These are phyloP conservation scores for Siderastrea radians DNA, from an alignment of 92 coral and sea anemone genomes.

Conservation along the genomic window DNA sequence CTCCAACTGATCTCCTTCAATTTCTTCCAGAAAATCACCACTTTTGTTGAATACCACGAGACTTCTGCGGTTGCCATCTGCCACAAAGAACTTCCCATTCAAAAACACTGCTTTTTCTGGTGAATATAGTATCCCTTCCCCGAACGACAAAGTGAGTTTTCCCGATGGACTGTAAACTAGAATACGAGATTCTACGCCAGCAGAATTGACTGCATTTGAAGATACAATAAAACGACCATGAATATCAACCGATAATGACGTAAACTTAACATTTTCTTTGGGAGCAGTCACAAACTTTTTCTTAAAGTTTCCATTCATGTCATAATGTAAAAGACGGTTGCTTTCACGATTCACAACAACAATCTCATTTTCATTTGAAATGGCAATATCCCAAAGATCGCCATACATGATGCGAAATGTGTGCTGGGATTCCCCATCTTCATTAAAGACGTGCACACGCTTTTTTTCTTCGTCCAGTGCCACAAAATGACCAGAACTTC, in stretches of 20 bases:
- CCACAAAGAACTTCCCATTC: constrained; percentile 39
- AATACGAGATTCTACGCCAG: constrained; percentile 12
- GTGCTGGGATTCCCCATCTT: constrained; percentile 23
- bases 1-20: constrained; percentile 3
- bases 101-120: constrained; percentile 39
- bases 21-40: constrained; percentile 29
- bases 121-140: constrained; percentile 15
- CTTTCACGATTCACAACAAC: constrained; percentile 55
- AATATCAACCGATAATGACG: constrained; percentile 39
- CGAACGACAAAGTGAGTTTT: constrained; percentile 18
- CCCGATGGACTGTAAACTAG: constrained; percentile 35
- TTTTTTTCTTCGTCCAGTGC: constrained; percentile 46
- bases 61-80: background rate
- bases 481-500: constrained; percentile 35
- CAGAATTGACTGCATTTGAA: constrained; percentile 25
- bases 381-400: constrained; percentile 54
- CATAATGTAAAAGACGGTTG: constrained; percentile 52
- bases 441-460: constrained; percentile 38
- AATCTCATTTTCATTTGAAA: constrained; percentile 39
- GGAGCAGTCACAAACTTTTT: constrained; percentile 38
- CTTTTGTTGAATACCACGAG: constrained; percentile 34
- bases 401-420: constrained; percentile 48
- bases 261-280: constrained; percentile 43
- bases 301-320: constrained; percentile 36
- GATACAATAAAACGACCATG: constrained; percentile 35